Conservation (phyloP, 2,113 vertebrate genomes). For the Psittacula cyanocephala region DNA sequence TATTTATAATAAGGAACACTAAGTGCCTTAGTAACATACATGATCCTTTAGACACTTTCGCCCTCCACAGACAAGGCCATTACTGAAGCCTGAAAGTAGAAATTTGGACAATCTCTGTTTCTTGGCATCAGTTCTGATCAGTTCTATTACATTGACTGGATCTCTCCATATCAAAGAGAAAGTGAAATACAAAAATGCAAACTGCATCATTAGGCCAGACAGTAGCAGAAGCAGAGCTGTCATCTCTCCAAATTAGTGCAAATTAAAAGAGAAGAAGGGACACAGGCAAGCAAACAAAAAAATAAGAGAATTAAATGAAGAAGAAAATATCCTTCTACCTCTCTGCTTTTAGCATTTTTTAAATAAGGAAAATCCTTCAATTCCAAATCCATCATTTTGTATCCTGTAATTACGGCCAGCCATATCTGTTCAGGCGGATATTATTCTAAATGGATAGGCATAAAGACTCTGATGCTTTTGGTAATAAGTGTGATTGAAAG, state of each 20-base stretch:
- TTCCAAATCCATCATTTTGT: not conserved
- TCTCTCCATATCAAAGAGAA: not conserved
- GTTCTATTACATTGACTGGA: not conserved
- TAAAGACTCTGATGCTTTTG: not conserved
- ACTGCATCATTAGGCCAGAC: not conserved
- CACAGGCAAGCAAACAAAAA: not conserved
- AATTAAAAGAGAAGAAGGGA: not conserved
- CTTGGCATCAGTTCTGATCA: not conserved
- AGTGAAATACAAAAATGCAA: not conserved
- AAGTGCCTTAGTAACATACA: not conserved
- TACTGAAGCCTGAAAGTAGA: not conserved
- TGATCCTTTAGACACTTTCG: not conserved
- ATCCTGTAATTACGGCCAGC: not conserved
- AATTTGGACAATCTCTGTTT: not conserved
- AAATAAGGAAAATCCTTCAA: not conserved
- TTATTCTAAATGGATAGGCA: conserved; percentile 6
- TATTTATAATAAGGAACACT: not conserved
- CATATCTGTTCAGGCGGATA: not conserved
- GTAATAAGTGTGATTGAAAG: not conserved
- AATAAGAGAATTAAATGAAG: not conserved
- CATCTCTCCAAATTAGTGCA: not conserved
- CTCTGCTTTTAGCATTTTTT: not conserved
- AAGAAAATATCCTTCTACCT: not conserved
- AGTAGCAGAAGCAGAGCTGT: not conserved
- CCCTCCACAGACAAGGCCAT: not conserved